Percentiles rank a stretch among this genome's conserved stretches.
These are phyloP conservation scores for Cirrhinus mrigala DNA, from an alignment of 2,797 vertebrate species.

Conservation along the genomic window DNA sequence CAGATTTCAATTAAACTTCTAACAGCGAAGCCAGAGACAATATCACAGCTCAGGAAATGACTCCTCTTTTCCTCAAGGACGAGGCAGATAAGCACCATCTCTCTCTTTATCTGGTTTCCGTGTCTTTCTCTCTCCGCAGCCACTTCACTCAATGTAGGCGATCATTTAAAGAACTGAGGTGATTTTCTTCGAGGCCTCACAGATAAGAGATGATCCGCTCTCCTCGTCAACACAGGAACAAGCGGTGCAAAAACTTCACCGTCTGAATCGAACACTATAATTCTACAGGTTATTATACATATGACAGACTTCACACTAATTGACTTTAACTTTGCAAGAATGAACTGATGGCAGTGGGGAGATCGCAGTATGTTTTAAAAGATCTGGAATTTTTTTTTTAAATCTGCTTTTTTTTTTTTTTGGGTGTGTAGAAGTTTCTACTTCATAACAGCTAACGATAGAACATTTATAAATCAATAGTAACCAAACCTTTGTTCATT, in stretches of 20 bases:
- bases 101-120: slow-evolving; percentile 55
- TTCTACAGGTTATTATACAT: not conserved
- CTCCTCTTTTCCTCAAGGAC: slow-evolving; percentile 71
- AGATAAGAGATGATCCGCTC: slow-evolving; percentile 36
- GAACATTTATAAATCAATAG: not conserved
- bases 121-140: slow-evolving; percentile 50
- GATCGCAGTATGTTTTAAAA: not conserved
- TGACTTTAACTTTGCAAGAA: not conserved
- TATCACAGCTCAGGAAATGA: slow-evolving; percentile 72
- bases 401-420: not conserved
- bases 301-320: not conserved
- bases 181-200: slow-evolving; percentile 38
- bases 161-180: slow-evolving; percentile 46
- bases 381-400: not conserved
- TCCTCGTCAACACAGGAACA: slow-evolving; percentile 25
- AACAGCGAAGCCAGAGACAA: slow-evolving; percentile 60
- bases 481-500: not conserved
- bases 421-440: not conserved
- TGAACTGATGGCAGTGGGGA: not conserved
- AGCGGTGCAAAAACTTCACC: slow-evolving; percentile 25
- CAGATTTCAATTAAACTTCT: slow-evolving; percentile 66
- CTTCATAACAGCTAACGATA: not conserved
- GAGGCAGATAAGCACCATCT: slow-evolving; percentile 67
- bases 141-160: slow-evolving; percentile 34
- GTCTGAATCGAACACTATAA: not conserved